These are phyloP conservation scores for Pardosa pseudoannulata DNA, from an alignment of 2,888 invertebrate genomes.

Conservation along the genomic window DNA sequence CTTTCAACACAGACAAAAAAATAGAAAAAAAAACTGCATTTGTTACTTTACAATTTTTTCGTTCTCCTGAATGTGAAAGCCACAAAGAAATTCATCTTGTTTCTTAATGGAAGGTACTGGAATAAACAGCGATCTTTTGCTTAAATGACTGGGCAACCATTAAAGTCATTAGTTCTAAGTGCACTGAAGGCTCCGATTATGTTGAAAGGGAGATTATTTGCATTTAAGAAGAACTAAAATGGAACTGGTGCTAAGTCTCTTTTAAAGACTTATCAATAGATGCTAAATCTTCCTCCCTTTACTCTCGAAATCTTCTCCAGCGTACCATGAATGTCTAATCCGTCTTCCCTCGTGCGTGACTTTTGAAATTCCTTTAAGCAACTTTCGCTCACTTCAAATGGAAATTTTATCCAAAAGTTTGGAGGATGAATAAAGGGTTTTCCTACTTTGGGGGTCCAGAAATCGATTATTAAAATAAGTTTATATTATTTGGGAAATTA, in stretches of 20 bases:
- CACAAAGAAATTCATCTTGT: too few relatives aligned
- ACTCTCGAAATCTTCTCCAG: constrained; percentile 14
- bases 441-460: neutral
- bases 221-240: constrained; percentile 23
- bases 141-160: constrained; percentile 49
- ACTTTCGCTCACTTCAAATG: constrained; percentile 37
- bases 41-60: too few relatives aligned
- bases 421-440: constrained; percentile 1
- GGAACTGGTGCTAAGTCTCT: constrained; percentile 33
- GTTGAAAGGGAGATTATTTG: constrained; percentile 34
- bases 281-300: constrained; percentile 34
- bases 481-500: too few relatives aligned
- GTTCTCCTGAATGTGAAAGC: too few relatives aligned
- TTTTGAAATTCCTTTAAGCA: constrained; percentile 40
- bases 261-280: constrained; percentile 56
- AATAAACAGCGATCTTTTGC: constrained; percentile 5
- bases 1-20: too few relatives aligned
- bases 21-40: too few relatives aligned
- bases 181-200: constrained; percentile 8
- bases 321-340: constrained; percentile 54
- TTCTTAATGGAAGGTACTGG: too few relatives aligned
- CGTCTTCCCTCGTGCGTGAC: constrained; percentile 37
- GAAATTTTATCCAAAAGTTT: constrained; percentile 31
- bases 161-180: constrained; percentile 51
- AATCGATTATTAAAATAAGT: too few relatives aligned